phyloP scores from a whole-genome alignment of 2,888 invertebrate genomes.

The Aromia moschata region DNA sequence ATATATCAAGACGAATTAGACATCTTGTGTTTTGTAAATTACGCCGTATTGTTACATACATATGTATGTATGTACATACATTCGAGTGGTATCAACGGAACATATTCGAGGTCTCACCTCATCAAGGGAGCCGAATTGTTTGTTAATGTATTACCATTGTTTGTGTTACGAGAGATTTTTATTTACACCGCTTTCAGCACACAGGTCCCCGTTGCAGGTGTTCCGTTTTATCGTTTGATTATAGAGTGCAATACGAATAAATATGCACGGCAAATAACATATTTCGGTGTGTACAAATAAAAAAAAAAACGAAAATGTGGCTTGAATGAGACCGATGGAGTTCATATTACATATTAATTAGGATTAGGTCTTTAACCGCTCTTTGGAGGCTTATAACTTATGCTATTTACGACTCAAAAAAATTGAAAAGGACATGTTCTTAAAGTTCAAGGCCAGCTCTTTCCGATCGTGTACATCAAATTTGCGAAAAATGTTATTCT shows the following conservation, averaged over 20 bases:
- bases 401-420: too few species aligned
- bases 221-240: conserved; percentile 4
- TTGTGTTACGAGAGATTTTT: conserved; percentile 15
- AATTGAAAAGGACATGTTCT: too few species aligned
- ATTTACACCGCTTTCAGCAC: background rate
- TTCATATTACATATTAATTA: background rate
- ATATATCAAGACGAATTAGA: conserved; percentile 24
- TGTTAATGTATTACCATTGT: conserved; percentile 13
- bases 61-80: too few species aligned
- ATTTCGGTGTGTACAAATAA: background rate
- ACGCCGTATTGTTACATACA: conserved; percentile 10
- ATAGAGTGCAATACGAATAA: background rate
- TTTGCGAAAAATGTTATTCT: background rate
- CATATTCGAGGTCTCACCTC: conserved; percentile 1
- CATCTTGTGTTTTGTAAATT: conserved; percentile 23
- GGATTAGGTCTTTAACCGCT: background rate
- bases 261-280: conserved; percentile 10
- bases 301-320: background rate
- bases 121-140: conserved; percentile 17
- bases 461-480: too few species aligned
- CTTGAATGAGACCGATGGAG: background rate
- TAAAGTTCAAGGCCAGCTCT: too few species aligned
- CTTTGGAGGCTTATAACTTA: too few species aligned
- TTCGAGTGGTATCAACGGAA: background rate
- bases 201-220: background rate